Conservation (phyloP, 1,140 invertebrate species). For the Diabrotica virgifera region DNA sequence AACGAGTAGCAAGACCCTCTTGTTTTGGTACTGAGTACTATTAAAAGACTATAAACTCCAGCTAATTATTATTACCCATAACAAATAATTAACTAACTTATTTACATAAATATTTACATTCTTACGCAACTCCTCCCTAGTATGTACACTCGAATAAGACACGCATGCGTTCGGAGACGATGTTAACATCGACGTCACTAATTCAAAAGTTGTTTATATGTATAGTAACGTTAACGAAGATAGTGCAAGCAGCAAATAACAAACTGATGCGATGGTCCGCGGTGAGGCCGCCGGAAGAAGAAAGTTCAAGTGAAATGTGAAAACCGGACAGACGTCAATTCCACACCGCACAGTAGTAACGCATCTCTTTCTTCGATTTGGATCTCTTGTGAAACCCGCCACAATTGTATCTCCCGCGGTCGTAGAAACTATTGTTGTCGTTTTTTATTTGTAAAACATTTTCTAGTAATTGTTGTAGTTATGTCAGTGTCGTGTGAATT, state of each 20-base stretch:
- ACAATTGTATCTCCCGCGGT: not conserved
- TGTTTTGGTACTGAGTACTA: too few species aligned
- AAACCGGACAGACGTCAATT: slow-evolving; percentile 4
- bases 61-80: not conserved
- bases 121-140: slow-evolving; percentile 9
- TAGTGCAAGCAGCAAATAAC: slow-evolving; percentile 4
- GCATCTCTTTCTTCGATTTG: slow-evolving; percentile 1
- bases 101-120: not conserved
- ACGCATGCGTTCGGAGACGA: slow-evolving; percentile 6
- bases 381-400: slow-evolving; percentile 1
- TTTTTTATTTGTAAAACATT: not conserved
- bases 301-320: slow-evolving; percentile 11
- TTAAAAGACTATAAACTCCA: too few species aligned
- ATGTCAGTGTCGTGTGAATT: slow-evolving; percentile 2
- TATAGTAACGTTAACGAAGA: slow-evolving; percentile 11
- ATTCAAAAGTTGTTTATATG: slow-evolving; percentile 15
- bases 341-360: not conserved
- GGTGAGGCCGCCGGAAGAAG: slow-evolving; percentile 7
- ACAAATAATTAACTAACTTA: not conserved
- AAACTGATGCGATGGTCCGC: slow-evolving; percentile 6
- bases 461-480: not conserved
- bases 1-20: too few species aligned
- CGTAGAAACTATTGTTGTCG: not conserved
- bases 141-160: not conserved
- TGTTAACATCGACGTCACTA: slow-evolving; percentile 6